Conservation (phyloP, 2,797 vertebrate species). For the Lutjanus campechanus region DNA sequence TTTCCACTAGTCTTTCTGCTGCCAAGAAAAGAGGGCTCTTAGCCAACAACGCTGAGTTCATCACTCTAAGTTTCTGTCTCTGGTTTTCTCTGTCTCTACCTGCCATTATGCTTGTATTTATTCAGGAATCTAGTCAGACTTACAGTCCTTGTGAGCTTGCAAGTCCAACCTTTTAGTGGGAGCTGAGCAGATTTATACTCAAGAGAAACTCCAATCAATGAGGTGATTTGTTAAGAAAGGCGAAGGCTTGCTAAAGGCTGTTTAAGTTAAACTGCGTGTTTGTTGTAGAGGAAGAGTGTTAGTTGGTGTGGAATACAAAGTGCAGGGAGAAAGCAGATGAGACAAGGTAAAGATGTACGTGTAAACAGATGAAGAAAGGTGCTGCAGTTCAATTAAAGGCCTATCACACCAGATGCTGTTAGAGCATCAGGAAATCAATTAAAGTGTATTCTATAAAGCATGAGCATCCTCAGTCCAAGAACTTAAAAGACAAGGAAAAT, state of each 20-base stretch:
- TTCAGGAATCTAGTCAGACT: slow-evolving; percentile 51
- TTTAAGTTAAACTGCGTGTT: slow-evolving; percentile 60
- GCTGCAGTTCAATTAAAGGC: slow-evolving; percentile 42
- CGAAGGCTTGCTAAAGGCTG: slow-evolving; percentile 41
- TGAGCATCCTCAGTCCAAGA: neutral
- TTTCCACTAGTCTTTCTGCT: slow-evolving; percentile 11
- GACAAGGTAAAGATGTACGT: slow-evolving; percentile 35
- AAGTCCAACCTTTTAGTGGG: slow-evolving; percentile 51
- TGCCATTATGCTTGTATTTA: slow-evolving; percentile 37
- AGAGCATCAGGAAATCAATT: slow-evolving; percentile 29
- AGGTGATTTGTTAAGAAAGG: slow-evolving; percentile 71
- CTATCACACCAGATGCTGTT: neutral
- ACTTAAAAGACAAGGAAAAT: neutral
- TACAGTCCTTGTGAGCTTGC: slow-evolving; percentile 48
- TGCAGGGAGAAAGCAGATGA: slow-evolving; percentile 27
- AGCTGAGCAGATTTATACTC: slow-evolving; percentile 66
- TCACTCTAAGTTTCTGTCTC: slow-evolving; percentile 38
- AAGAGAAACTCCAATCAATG: slow-evolving; percentile 65
- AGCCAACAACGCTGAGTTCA: slow-evolving; percentile 25
- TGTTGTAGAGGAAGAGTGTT: slow-evolving; percentile 41
- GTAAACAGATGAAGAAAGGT: slow-evolving; percentile 43
- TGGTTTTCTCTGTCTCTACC: slow-evolving; percentile 26
- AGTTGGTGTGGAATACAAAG: slow-evolving; percentile 35
- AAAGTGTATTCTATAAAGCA: slow-evolving; percentile 19
- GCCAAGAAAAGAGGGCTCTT: neutral